phyloP scores from a whole-genome alignment of 2,797 vertebrate genomes.

The Eulemur rubriventer region DNA sequence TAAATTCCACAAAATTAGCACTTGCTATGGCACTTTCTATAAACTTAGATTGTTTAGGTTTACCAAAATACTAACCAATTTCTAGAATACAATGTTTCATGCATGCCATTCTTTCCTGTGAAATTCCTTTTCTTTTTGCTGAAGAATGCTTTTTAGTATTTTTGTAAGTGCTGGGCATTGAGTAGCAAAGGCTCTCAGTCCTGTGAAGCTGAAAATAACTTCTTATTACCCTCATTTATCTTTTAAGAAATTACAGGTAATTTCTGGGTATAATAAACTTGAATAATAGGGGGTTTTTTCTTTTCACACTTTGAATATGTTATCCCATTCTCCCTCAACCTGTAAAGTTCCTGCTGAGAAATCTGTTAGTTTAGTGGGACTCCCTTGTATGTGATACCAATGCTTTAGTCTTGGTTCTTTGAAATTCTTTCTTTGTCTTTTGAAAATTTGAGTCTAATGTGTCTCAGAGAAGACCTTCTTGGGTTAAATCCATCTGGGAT shows the following conservation, averaged over 20 bases:
- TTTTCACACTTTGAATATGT: neutral
- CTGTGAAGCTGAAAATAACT: neutral
- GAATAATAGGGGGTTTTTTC: neutral
- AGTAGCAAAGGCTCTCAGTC: neutral
- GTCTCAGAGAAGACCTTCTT: neutral
- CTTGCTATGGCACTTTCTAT: neutral
- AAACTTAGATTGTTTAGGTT: neutral
- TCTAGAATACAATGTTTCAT: neutral
- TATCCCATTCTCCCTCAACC: neutral
- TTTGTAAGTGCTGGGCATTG: neutral
- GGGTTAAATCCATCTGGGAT: neutral
- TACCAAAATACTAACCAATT: neutral
- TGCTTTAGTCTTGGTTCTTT: neutral
- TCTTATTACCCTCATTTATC: neutral
- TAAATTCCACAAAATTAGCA: neutral
- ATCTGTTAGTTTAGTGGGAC: neutral
- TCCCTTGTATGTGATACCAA: neutral
- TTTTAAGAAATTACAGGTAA: neutral
- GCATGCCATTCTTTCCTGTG: neutral
- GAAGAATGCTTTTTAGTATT: neutral
- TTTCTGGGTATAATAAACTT: neutral
- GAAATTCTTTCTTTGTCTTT: neutral
- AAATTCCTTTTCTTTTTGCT: neutral
- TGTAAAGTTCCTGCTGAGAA: neutral
- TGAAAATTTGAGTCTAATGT: neutral